Base-by-base conservation (phyloP, 2,888 invertebrate genomes). In the Epistrophe grossulariae region DNA sequence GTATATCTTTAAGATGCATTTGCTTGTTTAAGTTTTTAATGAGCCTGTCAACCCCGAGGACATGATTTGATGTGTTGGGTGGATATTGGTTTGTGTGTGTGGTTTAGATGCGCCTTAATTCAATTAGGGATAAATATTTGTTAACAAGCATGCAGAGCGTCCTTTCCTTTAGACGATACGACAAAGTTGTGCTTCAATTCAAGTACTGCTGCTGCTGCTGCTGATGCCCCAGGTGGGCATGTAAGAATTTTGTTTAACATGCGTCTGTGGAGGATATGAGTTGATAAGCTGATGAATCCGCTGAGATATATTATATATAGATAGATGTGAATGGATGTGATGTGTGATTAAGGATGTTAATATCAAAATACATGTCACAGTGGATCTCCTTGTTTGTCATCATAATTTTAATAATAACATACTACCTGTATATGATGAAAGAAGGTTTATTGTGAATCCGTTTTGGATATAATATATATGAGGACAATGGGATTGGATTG, bases 341-440 rank as follows among this genome's bases (percentile, higher is more conserved):
- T 55, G 19, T 70, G 70, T 70, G 79, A 78, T 78, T 78, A 83
- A 24, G 60, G 64, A 64, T 84, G 73, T 79, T 79, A 57, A 74
- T 71, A 70, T 64, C 45, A 38, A 55, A 59, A 72, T 59, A 31
- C 57, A 81, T 70, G 35, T 73, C 66, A 50, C 31, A 35, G 28
- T 15, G 55, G 57, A 35, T 74, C 71, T 70, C 70, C 38, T 78
- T 59, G n/a, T n/a, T 59, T 64, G 15, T 70, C 17, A 55, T 55
- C 28, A 70, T 70, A 55, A 70, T 55, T 70, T 68, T n/a, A n/a
- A 19, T 8, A 3, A n/a, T 15, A 60, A 7, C 38, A 35, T 31
- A 50, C 31, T 4, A 19, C 13, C 19, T 35, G 17, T 59, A 59
- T 24, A n/a, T 24, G 38, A n/a, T 17, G 17, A 38, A 28, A 7